Conservation (phyloP, 2,113 vertebrate species). For the Entelurus aequoreus region DNA sequence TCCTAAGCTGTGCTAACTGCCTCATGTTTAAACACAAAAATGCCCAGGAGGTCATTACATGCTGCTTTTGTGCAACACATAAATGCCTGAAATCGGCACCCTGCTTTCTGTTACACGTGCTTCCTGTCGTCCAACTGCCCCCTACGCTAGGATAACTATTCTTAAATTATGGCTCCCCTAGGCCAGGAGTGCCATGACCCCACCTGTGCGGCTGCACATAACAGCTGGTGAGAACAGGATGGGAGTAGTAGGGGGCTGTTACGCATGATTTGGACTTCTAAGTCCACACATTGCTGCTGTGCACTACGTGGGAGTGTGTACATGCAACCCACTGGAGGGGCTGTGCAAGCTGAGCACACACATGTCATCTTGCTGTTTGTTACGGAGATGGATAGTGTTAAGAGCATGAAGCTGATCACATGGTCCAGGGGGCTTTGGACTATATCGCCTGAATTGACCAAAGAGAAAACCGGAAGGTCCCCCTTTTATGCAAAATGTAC, state of each 20-base stretch:
- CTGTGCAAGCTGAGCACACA: neutral
- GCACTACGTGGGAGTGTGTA: neutral
- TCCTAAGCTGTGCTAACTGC: neutral
- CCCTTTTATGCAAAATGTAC: no score
- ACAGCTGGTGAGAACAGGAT: conserved; percentile 46
- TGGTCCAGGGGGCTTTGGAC: neutral
- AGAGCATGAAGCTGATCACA: conserved; percentile 39
- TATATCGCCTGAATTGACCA: no score
- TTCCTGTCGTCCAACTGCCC: conserved; percentile 16
- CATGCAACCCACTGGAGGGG: neutral
- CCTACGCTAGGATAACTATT: conserved; percentile 36
- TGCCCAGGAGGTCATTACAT: neutral
- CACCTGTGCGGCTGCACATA: conserved; percentile 42
- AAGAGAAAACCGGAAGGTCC: no score
- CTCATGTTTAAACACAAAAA: neutral
- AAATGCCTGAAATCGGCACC: neutral
- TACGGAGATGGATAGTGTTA: conserved; percentile 25
- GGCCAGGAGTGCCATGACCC: conserved; percentile 45
- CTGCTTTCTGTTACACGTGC: conserved; percentile 32
- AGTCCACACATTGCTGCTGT: conserved; percentile 14
- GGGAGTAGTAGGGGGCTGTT: conserved; percentile 2
- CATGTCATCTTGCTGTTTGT: conserved; percentile 19
- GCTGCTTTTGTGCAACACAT: neutral
- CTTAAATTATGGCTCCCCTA: conserved; percentile 49
- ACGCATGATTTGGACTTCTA: conserved; percentile 21